phyloP scores from a whole-genome alignment of 2,888 invertebrate species.

The Dryocosmus kuriphilus region DNA sequence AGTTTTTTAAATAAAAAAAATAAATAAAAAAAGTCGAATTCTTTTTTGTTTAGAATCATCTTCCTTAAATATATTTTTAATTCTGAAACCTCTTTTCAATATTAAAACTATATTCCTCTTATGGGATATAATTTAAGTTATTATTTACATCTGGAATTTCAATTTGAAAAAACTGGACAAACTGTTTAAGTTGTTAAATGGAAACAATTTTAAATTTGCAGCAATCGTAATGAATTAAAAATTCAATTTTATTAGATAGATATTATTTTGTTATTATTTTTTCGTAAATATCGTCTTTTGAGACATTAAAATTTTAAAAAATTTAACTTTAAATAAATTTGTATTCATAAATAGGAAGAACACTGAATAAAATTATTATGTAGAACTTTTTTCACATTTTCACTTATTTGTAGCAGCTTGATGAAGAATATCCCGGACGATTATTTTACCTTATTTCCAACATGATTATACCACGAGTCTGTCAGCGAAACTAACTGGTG shows the following conservation, averaged over 20 bases:
- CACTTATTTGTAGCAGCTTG: neutral
- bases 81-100: neutral
- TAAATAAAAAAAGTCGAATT: neutral
- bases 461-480: conserved; percentile 31
- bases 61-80: neutral
- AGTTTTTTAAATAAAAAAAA: neutral
- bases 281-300: neutral
- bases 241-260: neutral
- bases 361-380: neutral
- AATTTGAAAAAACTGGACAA: too few relatives aligned
- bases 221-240: neutral
- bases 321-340: neutral
- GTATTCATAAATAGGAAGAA: neutral
- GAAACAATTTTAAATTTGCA: too few relatives aligned
- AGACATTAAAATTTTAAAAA: neutral
- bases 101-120: neutral
- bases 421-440: neutral
- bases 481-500: conserved; percentile 27
- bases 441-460: conserved; percentile 33
- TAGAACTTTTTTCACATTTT: conserved; percentile 4
- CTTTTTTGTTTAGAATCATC: neutral
- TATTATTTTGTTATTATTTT: neutral
- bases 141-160: too few relatives aligned
- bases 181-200: too few relatives aligned
- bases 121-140: neutral